These are phyloP conservation scores for Spinus olivaceus DNA, from an alignment of 2,797 vertebrate species.

Conservation along the genomic window DNA sequence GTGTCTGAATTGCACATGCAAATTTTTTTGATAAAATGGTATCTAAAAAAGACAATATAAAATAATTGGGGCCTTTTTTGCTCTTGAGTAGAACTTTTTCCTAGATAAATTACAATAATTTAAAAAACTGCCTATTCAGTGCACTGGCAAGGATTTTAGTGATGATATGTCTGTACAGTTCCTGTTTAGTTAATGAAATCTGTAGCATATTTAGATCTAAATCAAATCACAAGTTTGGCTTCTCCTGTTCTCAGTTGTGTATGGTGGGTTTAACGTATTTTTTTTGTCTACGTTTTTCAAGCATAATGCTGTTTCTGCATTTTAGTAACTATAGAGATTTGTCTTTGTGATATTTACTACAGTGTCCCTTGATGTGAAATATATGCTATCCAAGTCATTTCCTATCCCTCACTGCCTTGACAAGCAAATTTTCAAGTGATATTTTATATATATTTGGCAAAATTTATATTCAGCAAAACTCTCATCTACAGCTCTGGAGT, in stretches of 20 bases:
- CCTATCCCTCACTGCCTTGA: background rate
- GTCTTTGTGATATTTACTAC: background rate
- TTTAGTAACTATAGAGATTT: background rate
- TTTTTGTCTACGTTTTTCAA: background rate
- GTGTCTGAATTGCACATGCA: background rate
- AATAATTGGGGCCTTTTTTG: background rate
- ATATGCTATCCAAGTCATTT: background rate
- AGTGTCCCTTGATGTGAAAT: background rate
- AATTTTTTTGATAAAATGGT: background rate
- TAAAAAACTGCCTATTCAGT: background rate
- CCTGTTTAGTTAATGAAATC: conserved; percentile 17
- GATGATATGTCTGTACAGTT: background rate
- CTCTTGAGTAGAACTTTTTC: background rate
- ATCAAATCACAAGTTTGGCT: background rate
- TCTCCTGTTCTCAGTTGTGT: background rate
- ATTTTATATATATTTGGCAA: background rate
- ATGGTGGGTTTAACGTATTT: background rate
- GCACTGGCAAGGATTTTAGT: background rate
- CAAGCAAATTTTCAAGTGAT: background rate
- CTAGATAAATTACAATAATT: background rate
- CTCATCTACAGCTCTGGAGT: background rate
- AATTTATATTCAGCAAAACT: background rate
- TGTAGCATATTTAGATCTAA: background rate
- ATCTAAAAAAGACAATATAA: background rate
- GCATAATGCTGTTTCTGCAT: background rate